These are phyloP conservation scores for Romanogobio albipinnatus DNA, from an alignment of 2,113 vertebrate species.

Conservation along the genomic window DNA sequence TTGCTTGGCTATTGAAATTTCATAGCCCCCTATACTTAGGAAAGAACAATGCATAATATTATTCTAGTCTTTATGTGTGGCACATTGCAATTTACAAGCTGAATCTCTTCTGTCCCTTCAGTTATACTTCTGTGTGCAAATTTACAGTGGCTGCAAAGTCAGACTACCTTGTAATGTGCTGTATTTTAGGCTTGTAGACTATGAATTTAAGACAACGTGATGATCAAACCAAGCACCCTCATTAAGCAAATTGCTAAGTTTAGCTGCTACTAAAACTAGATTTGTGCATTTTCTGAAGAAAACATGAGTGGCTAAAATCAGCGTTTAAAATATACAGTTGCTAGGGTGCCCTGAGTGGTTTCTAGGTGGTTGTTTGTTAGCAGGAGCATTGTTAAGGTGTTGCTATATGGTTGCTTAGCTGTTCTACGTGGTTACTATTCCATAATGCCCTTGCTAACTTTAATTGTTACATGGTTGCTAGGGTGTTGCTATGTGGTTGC, in stretches of 20 bases:
- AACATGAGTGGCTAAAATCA: background rate
- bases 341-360: background rate
- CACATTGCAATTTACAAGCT: slow-evolving; percentile 27
- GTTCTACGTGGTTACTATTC: background rate
- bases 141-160: background rate
- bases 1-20: slow-evolving; percentile 6
- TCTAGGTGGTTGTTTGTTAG: too few species aligned
- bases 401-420: background rate
- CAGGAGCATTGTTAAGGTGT: too few species aligned
- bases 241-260: slow-evolving; percentile 5
- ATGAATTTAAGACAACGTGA: background rate
- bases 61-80: slow-evolving; percentile 1
- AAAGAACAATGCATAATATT: slow-evolving; percentile 17
- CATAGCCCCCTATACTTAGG: background rate
- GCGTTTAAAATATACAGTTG: background rate
- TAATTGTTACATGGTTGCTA: too few species aligned
- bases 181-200: slow-evolving; percentile 9
- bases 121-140: background rate
- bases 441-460: background rate
- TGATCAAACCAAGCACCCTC: slow-evolving; percentile 11
- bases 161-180: background rate
- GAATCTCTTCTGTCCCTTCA: background rate
- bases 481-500: too few species aligned
- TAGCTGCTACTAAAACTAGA: slow-evolving; percentile 16
- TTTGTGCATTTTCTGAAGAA: background rate